Conservation (phyloP, 2,113 vertebrate species). For the Manacus vitellinus region DNA sequence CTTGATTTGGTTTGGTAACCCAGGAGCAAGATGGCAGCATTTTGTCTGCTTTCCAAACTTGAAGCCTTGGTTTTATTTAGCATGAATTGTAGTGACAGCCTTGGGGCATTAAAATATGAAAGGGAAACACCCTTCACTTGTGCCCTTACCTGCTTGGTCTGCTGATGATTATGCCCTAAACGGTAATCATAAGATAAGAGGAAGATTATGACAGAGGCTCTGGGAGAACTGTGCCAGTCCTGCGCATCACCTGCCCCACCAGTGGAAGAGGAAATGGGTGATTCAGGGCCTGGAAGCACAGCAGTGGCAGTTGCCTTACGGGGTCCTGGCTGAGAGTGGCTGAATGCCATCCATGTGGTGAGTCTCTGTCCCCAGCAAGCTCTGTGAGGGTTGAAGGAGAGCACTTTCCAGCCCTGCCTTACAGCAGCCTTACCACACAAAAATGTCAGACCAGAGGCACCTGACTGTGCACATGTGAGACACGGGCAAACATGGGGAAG, state of each 20-base stretch:
- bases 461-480: not conserved
- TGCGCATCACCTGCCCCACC: not conserved
- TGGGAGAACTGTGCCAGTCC: not conserved
- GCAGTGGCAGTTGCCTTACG: not conserved
- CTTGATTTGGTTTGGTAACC: not conserved
- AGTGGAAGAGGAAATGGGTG: slow-evolving; percentile 6
- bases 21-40: not conserved
- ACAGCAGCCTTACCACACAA: not conserved
- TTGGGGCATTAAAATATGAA: not conserved
- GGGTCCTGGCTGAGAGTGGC: not conserved
- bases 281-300: not conserved
- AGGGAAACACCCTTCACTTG: not conserved
- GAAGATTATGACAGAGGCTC: slow-evolving; percentile 16
- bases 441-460: not conserved
- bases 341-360: not conserved
- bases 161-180: not conserved
- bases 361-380: not conserved
- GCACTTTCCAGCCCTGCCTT: not conserved
- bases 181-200: slow-evolving; percentile 15
- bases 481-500: not conserved
- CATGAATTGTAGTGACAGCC: not conserved
- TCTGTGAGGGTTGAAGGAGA: not conserved
- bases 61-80: not conserved
- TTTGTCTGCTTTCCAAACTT: not conserved
- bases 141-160: not conserved